phyloP scores from a whole-genome alignment of 2,888 invertebrate genomes.

The Cinara cedri region DNA sequence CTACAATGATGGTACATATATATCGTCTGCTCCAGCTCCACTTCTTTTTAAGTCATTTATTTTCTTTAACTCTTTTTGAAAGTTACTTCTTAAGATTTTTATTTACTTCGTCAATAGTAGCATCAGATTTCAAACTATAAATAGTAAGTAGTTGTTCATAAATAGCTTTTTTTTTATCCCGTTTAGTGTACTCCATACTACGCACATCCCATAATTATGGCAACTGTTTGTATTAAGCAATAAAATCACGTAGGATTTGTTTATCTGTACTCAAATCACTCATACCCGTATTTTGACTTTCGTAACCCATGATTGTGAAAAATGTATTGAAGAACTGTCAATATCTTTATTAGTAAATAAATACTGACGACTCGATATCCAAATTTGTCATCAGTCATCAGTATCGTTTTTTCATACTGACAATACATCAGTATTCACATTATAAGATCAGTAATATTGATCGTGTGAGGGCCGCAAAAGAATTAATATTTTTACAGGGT shows the following conservation, averaged over 20 bases:
- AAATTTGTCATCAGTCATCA: neutral
- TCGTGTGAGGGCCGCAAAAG: constrained; percentile 47
- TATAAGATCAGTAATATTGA: constrained; percentile 45
- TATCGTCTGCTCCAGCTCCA: constrained; percentile 4
- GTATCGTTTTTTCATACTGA: too few species aligned
- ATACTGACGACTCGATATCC: neutral
- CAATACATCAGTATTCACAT: constrained; percentile 38
- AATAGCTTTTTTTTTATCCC: neutral
- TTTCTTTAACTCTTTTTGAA: constrained; percentile 12
- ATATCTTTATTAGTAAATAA: neutral
- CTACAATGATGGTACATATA: neutral
- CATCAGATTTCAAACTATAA: too few species aligned
- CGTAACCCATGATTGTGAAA: neutral
- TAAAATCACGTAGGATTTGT: neutral
- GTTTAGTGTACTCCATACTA: neutral
- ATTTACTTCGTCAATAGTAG: constrained; percentile 2
- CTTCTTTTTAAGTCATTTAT: neutral
- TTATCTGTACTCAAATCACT: neutral
- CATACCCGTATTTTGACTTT: neutral
- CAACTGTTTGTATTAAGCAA: neutral
- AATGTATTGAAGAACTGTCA: neutral
- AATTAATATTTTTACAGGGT: too few species aligned
- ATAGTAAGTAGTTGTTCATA: too few species aligned
- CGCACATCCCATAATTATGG: neutral
- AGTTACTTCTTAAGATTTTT: constrained; percentile 6